These are phyloP conservation scores for Paramuricea clavata DNA, from an alignment of 92 coral and sea anemone species.

Conservation along the genomic window DNA sequence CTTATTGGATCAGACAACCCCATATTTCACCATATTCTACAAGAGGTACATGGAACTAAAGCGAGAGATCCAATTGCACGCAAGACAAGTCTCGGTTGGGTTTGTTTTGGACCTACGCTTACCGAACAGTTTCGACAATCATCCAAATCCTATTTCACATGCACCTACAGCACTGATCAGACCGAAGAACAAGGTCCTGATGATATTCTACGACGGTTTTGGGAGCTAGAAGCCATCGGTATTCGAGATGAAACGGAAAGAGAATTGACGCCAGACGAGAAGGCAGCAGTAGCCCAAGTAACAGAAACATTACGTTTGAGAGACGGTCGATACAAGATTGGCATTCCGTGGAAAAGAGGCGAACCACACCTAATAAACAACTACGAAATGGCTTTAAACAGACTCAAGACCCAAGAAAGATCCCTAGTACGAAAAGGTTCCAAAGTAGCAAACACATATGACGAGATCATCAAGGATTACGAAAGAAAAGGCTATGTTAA, in stretches of 20 bases:
- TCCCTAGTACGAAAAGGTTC: no score
- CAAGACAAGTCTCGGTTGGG: background rate
- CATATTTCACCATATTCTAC: background rate
- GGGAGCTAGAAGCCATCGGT: constrained; percentile 57
- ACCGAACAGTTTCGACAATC: background rate
- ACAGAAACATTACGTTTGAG: no score
- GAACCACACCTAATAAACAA: no score
- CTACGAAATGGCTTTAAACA: no score
- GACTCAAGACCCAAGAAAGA: no score
- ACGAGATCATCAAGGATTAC: no score
- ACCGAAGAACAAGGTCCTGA: constrained; percentile 31
- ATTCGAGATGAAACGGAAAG: constrained; percentile 42
- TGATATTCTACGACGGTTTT: constrained; percentile 52
- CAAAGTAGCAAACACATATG: no score
- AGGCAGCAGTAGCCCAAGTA: constrained; percentile 32
- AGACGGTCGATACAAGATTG: no score
- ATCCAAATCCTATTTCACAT: constrained; percentile 58
- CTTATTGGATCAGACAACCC: background rate
- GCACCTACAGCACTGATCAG: constrained; percentile 49
- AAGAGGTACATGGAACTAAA: background rate
- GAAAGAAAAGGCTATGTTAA: no score
- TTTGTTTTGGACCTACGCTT: background rate
- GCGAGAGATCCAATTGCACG: background rate
- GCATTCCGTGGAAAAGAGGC: no score
- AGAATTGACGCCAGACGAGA: constrained; percentile 45